Evolutionary conservation across 2,888 invertebrate species (phyloP).

Genomic region (Chironomus tentans): DNA sequence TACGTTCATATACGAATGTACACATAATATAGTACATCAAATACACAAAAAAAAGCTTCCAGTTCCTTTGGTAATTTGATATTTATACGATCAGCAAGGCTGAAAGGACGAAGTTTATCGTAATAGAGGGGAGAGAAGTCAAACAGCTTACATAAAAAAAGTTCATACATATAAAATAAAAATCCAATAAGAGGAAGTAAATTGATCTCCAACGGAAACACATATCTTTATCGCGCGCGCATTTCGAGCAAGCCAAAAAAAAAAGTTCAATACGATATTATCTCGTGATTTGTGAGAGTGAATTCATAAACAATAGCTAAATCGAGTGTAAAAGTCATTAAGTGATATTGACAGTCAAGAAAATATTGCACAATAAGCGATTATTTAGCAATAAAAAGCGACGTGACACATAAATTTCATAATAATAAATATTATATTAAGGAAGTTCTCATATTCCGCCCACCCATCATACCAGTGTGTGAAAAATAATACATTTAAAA

Average conservation of each 20-base stretch:
- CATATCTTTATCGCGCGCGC: neutral
- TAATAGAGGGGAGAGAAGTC: neutral
- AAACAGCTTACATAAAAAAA: neutral
- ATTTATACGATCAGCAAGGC: neutral
- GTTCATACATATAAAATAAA: neutral
- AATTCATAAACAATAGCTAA: neutral
- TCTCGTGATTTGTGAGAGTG: neutral
- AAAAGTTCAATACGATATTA: neutral
- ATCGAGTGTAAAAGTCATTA: conserved; percentile 8
- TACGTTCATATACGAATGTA: neutral
- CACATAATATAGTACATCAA: neutral
- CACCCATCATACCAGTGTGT: no score
- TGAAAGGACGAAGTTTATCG: neutral
- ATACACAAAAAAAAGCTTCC: neutral
- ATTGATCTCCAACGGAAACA: neutral
- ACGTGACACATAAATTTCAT: conserved; percentile 3
- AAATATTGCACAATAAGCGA: conserved; percentile 11
- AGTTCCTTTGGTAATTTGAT: conserved; percentile 10
- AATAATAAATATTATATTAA: neutral
- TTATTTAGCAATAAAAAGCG: conserved; percentile 2
- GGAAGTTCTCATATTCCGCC: neutral
- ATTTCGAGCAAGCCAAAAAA: neutral
- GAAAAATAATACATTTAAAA: no score
- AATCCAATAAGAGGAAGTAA: neutral
- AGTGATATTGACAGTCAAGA: conserved; percentile 11